Conservation (phyloP, 2,113 vertebrate species). For the Dissostichus mawsoni region DNA sequence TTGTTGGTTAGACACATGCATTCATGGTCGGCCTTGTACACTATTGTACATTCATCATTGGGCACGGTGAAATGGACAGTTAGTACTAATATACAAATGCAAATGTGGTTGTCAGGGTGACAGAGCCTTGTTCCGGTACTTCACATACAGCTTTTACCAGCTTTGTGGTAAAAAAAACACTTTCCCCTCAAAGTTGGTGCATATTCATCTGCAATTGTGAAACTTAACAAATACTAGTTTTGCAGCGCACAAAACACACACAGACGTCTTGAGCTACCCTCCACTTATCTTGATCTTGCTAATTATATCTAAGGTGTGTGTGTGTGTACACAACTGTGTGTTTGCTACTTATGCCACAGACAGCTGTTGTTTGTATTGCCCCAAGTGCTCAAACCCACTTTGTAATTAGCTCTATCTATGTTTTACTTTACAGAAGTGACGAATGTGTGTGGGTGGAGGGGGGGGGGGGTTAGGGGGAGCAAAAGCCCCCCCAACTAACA, state of each 20-base stretch:
- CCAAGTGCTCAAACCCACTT: conserved; percentile 65
- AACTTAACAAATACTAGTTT: conserved; percentile 45
- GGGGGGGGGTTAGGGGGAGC: background rate
- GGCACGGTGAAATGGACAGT: background rate
- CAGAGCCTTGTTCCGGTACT: background rate
- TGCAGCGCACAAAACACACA: conserved; percentile 1
- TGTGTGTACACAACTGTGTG: conserved; percentile 43
- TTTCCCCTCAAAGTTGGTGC: background rate
- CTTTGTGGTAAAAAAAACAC: background rate
- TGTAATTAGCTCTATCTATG: conserved; percentile 74
- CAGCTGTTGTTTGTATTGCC: conserved; percentile 78
- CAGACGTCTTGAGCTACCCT: conserved; percentile 31
- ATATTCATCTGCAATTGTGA: conserved; percentile 12
- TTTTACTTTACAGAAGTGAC: conserved; percentile 64
- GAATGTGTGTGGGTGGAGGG: conserved; percentile 8
- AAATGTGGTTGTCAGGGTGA: background rate
- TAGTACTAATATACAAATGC: background rate
- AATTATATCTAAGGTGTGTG: conserved; percentile 66
- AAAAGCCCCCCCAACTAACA: background rate
- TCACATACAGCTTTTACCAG: background rate
- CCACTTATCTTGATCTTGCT: conserved; percentile 65
- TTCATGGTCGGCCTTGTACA: background rate
- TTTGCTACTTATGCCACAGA: conserved; percentile 74
- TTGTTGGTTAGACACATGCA: background rate
- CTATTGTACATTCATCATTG: background rate